A percentile compares a stretch with the other conserved stretches of the same genome.
Conservation (phyloP, 2,888 invertebrate genomes). For the Spisula subtruncata region DNA sequence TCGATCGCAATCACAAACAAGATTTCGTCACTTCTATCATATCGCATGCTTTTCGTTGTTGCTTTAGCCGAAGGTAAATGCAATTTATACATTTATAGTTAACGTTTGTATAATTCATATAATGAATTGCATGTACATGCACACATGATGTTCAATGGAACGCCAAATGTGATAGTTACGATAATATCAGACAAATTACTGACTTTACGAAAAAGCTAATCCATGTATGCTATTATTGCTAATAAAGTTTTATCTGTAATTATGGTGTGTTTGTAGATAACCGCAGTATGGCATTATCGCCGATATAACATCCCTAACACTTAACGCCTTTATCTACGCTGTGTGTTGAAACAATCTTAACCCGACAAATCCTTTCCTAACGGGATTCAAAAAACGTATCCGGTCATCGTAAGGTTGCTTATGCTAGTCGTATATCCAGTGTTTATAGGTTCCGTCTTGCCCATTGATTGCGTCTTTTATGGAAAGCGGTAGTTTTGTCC, state of each 20-base stretch:
- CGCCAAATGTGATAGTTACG: not conserved
- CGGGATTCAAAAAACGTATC: slow-evolving; percentile 15
- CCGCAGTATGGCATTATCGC: not conserved
- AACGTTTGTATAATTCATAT: not conserved
- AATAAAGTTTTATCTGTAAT: not conserved
- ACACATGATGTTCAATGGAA: not conserved
- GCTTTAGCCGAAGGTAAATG: not conserved
- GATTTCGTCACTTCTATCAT: not conserved
- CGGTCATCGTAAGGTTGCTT: not conserved
- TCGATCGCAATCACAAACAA: not conserved
- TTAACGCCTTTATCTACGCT: not conserved
- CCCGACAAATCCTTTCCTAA: slow-evolving; percentile 17
- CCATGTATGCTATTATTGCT: slow-evolving; percentile 4
- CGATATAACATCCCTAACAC: not conserved
- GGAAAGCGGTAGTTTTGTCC: slow-evolving; percentile 38
- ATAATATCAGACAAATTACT: not conserved
- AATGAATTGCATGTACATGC: not conserved
- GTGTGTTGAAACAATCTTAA: not conserved
- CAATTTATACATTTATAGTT: not conserved
- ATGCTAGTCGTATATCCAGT: not conserved
- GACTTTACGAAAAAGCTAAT: slow-evolving; percentile 1
- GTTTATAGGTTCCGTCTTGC: not conserved
- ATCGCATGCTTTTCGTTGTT: not conserved
- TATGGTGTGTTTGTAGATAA: not conserved
- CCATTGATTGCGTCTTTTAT: slow-evolving; percentile 42